These are phyloP conservation scores for Tenebrio molitor DNA, from an alignment of 1,140 invertebrate species.

Conservation along the genomic window DNA sequence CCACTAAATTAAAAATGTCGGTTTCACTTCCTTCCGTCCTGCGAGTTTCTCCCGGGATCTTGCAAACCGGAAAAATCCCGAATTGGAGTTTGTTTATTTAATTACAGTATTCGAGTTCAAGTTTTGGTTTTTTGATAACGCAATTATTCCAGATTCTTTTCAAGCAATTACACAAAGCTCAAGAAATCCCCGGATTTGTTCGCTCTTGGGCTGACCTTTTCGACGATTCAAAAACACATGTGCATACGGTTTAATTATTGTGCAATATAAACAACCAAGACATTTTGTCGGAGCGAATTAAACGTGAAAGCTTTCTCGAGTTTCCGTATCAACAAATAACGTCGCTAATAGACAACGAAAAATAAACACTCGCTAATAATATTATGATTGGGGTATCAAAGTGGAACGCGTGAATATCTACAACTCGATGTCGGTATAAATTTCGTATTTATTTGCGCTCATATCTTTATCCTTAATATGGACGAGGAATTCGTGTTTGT, in stretches of 20 bases:
- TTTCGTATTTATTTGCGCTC: not conserved
- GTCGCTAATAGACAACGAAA: constrained; percentile 9
- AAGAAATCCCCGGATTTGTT: not conserved
- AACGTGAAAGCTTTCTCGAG: constrained; percentile 12
- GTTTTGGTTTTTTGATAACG: constrained; percentile 21
- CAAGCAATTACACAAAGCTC: not conserved
- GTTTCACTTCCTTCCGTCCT: constrained; percentile 40
- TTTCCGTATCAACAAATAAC: not conserved
- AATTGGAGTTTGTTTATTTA: constrained; percentile 39
- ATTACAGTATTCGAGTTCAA: constrained; percentile 4
- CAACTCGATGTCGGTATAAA: too few species aligned
- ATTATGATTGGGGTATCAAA: constrained; percentile 8
- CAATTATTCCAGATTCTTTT: constrained; percentile 1
- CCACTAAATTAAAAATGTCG: constrained; percentile 44
- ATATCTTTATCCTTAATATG: not conserved
- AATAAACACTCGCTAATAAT: constrained; percentile 35
- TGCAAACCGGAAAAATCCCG: constrained; percentile 15
- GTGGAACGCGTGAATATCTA: not conserved
- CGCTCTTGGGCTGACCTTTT: not conserved
- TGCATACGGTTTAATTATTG: not conserved
- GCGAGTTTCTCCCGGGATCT: constrained; percentile 15
- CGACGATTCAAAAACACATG: not conserved
- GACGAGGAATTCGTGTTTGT: constrained; percentile 4
- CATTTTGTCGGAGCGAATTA: not conserved
- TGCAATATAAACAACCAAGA: constrained; percentile 4